phyloP scores from a whole-genome alignment of 2,113 vertebrate species.

The Eudorcas thomsonii region DNA sequence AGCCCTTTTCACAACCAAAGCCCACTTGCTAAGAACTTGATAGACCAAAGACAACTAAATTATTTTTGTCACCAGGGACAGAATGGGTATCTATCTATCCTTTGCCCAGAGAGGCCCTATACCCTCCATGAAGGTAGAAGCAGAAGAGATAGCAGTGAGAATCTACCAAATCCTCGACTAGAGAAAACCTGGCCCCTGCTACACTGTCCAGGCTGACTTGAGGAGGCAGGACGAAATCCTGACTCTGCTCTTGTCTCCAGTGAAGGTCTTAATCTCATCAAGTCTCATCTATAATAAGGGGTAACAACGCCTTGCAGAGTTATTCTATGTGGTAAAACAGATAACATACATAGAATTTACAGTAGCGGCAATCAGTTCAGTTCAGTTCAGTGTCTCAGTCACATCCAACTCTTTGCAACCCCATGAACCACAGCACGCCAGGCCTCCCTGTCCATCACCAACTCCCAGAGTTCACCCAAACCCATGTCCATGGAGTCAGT shows the following conservation, averaged over 20 bases:
- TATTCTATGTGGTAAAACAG: not conserved
- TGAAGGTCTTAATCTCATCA: not conserved
- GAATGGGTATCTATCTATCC: not conserved
- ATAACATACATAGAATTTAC: not conserved
- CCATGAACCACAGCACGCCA: accelerated
- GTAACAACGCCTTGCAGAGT: not conserved
- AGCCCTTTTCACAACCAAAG: not conserved
- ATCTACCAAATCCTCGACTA: not conserved
- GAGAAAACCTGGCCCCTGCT: not conserved
- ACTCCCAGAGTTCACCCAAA: not conserved
- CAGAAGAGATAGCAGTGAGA: not conserved
- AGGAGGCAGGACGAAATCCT: not conserved
- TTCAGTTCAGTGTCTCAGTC: not conserved
- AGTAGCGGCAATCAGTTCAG: not conserved
- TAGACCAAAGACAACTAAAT: not conserved
- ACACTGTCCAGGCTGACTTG: not conserved
- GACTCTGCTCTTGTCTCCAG: not conserved
- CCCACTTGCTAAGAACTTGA: not conserved
- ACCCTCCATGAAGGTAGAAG: not conserved
- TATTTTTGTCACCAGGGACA: not conserved
- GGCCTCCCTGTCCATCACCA: not conserved
- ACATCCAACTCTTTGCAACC: accelerated
- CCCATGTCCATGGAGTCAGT: not conserved
- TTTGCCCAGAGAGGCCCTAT: not conserved
- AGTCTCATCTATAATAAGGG: not conserved